Percentiles rank a stretch among this genome's conserved stretches.
phyloP scores from a whole-genome alignment of 2,888 invertebrate genomes.

The Thecocarcelia acutangulata region DNA sequence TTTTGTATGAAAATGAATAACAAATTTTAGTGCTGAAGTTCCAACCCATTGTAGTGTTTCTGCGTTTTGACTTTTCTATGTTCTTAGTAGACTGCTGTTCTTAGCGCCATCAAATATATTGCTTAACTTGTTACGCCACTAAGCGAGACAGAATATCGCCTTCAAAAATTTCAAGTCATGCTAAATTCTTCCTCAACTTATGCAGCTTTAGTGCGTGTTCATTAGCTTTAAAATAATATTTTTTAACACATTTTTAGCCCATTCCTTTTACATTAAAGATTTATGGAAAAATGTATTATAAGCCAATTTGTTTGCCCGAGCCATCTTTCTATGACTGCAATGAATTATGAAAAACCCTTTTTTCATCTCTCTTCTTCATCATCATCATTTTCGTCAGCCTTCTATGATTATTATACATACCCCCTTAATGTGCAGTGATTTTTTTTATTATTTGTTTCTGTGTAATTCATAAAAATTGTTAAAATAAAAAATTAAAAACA shows the following conservation, averaged over 20 bases:
- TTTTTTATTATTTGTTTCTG: conserved; percentile 46
- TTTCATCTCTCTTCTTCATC: background rate
- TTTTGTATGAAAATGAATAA: too few relatives aligned
- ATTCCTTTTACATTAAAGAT: too few relatives aligned
- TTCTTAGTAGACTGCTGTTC: too few relatives aligned
- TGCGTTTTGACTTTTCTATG: too few relatives aligned
- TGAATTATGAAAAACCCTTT: conserved; percentile 54
- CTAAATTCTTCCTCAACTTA: background rate
- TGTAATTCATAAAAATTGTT: conserved; percentile 61
- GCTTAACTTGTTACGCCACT: too few relatives aligned
- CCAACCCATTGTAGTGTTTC: too few relatives aligned
- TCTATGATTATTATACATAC: conserved; percentile 28
- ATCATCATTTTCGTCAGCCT: conserved; percentile 19
- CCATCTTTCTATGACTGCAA: conserved; percentile 17
- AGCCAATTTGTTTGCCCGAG: conserved; percentile 17
- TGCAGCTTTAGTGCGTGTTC: background rate
- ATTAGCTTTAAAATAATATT: background rate
- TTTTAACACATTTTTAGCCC: too few relatives aligned
- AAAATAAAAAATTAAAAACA: conserved; percentile 19
- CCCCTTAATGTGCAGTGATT: conserved; percentile 62
- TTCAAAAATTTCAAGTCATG: conserved; percentile 8
- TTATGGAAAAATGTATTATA: background rate
- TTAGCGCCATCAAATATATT: too few relatives aligned
- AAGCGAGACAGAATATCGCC: too few relatives aligned
- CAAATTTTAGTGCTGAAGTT: too few relatives aligned